Evolutionary conservation across 1,140 invertebrate genomes (phyloP).

Genomic region (Mylabris phalerata): DNA sequence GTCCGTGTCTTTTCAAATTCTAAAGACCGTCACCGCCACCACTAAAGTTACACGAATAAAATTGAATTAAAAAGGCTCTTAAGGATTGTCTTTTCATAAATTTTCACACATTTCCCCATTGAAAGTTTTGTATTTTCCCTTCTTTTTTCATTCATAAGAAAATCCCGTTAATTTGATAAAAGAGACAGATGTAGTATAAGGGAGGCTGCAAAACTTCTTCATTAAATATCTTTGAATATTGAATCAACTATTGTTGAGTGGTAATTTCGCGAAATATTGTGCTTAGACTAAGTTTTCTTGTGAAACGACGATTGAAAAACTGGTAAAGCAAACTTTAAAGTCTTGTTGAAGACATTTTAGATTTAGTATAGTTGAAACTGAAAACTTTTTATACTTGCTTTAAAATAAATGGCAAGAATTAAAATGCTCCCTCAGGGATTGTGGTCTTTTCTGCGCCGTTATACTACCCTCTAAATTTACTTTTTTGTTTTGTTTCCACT

Average conservation of each 20-base stretch:
- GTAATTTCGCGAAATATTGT: too few species aligned
- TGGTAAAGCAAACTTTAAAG: neutral
- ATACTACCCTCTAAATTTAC: neutral
- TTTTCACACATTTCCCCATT: constrained; percentile 7
- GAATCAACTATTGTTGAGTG: too few species aligned
- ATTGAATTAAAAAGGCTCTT: constrained; percentile 18
- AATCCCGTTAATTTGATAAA: too few species aligned
- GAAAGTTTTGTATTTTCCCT: neutral
- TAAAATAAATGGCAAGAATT: neutral
- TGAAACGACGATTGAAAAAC: neutral
- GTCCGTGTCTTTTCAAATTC: constrained; percentile 6
- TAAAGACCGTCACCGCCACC: constrained; percentile 3
- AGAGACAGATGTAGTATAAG: too few species aligned
- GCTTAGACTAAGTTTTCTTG: neutral
- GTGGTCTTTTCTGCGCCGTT: neutral
- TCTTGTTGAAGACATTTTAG: neutral
- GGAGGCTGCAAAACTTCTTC: too few species aligned
- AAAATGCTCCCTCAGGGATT: neutral
- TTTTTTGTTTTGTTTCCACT: neutral
- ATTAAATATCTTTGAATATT: too few species aligned
- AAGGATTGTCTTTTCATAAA: constrained; percentile 4
- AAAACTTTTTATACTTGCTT: neutral
- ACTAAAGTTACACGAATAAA: neutral
- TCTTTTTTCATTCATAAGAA: too few species aligned
- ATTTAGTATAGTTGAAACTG: neutral